Evolutionary conservation across 1,140 invertebrate species (phyloP), one percentile per base, ranked within the genome.

Genomic region (Anoplophora glabripennis): DNA sequence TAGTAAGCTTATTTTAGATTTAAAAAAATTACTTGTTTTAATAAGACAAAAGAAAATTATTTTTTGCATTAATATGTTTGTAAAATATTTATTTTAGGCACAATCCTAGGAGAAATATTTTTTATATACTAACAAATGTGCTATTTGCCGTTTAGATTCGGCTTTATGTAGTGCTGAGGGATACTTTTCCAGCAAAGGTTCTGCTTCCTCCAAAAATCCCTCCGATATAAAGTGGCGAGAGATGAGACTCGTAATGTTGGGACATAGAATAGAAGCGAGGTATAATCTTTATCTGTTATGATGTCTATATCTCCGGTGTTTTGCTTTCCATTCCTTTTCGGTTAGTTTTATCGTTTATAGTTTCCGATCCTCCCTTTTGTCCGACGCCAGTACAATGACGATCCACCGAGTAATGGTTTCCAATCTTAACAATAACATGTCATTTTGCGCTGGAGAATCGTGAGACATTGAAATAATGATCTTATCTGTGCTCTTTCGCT

Each of bases 331-430:
- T 61, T 64, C 54, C 55, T 36, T 60, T 65, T 67, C 63, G 59
- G 63, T 62, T 67, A 63, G 65, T 63, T 67, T 67, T 67, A 67
- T 67, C 65, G 65, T 67, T 63, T 67, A 65, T 65, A 57, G 63
- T 62, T 67, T 67, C 65, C 65, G 63, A 62, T 67, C 46, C 57
- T 37, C 57, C 42, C 57, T 65, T 65, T 67, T 54, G 52, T 54
- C 52, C 17, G 52, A 38, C 52, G 61, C 59, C 40, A 41, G 14
- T 59, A 40, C 48, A 51, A 54, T 53, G 55, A 42, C 47, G 51
- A 58, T 54, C 61, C 40, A 12, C 21, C 18, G 37, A 28, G 15
- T 38, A 54, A 54, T 44, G 44, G 35, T 35, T 36, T 57, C 35
- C 54, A 38, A 48, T 57, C 54, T 57, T 48, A 42, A 42, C 52